These are phyloP conservation scores for Macroramphosus scolopax DNA, from an alignment of 2,797 vertebrate genomes.

Conservation along the genomic window DNA sequence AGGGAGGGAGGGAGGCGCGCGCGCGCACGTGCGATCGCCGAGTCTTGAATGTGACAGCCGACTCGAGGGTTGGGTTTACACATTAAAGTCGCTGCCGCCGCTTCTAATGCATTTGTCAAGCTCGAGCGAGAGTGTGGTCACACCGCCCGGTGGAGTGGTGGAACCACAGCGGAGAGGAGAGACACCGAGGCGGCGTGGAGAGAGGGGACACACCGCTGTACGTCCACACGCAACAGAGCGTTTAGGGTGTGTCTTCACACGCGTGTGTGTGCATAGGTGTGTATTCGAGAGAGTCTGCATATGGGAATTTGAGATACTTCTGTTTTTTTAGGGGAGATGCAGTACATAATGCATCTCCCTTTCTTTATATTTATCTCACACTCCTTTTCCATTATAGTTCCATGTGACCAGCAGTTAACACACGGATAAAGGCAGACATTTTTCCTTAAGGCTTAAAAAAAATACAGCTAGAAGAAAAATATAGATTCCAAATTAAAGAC, in stretches of 20 bases:
- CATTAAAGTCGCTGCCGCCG: slow-evolving; percentile 38
- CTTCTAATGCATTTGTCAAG: slow-evolving; percentile 46
- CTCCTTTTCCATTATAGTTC: too few species aligned
- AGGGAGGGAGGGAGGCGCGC: slow-evolving; percentile 4
- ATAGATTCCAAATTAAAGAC: too few species aligned
- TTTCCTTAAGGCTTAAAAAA: too few species aligned
- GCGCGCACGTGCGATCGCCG: background rate
- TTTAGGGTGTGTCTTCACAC: slow-evolving; percentile 36
- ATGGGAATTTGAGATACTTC: too few species aligned
- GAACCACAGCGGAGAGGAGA: slow-evolving; percentile 7
- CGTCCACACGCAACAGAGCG: background rate
- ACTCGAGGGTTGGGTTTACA: slow-evolving; percentile 38
- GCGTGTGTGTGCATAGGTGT: slow-evolving; percentile 12
- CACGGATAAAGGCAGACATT: too few species aligned
- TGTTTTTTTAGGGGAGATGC: too few species aligned
- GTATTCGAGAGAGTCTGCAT: background rate
- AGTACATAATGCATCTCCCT: too few species aligned
- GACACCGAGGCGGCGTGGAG: background rate
- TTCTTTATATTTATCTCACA: too few species aligned
- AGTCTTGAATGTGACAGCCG: slow-evolving; percentile 43
- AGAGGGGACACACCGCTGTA: slow-evolving; percentile 10
- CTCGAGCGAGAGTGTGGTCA: slow-evolving; percentile 18
- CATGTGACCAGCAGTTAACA: too few species aligned
- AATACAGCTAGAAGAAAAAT: too few species aligned
- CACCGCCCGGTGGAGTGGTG: background rate